Base-by-base conservation (phyloP, 2,797 vertebrate genomes). In the Myotis daubentonii region DNA sequence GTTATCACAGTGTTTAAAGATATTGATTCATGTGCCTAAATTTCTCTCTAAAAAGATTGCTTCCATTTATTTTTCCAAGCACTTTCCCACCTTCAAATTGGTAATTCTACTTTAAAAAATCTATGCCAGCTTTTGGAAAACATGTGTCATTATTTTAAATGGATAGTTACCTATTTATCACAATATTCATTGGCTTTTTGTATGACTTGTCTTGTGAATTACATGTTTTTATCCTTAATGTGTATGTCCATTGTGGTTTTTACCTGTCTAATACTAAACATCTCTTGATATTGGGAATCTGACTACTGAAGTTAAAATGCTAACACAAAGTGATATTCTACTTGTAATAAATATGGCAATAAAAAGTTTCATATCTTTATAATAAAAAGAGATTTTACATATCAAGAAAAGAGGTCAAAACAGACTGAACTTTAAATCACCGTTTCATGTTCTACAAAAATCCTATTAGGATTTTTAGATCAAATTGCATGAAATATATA, bases 341-440 rank as follows among this genome's bases (percentile, higher is more conserved):
- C 11, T 94, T 81, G 33, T 5, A 94, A 86, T 41, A 89, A 41
- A 65, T 16, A 20, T 25, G 6, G 33, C 62, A 44, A 44, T 30
- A 87, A 92, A 78, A 88, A 78, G 22, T 1, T 49, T 90, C 19
- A 62, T n/a, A 78, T 74, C 11, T 5, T 81, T 66, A 55, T 86
- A 30, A 93, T 53, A 85, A 62, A 72, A 80, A 86, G 13, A 53
- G 38, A 65, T 88, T 91, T 92, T 79, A 85, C 0, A 12, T 70
- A 57, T 30, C 55, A 82, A 86, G 51, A 83, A 93, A 96, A 74
- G n/a, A 75, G 33, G 25, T 57, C 78, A 93, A 89, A 91, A 60
- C 28, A 30, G 25, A 95, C 55, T 72, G 4, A 4, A 91, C n/a
- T 82, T 88, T 84, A 62, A 74, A 87, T 79, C 3, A 80, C 44